phyloP scores from a whole-genome alignment of 1,140 invertebrate genomes.

The Brachionus rubens region DNA sequence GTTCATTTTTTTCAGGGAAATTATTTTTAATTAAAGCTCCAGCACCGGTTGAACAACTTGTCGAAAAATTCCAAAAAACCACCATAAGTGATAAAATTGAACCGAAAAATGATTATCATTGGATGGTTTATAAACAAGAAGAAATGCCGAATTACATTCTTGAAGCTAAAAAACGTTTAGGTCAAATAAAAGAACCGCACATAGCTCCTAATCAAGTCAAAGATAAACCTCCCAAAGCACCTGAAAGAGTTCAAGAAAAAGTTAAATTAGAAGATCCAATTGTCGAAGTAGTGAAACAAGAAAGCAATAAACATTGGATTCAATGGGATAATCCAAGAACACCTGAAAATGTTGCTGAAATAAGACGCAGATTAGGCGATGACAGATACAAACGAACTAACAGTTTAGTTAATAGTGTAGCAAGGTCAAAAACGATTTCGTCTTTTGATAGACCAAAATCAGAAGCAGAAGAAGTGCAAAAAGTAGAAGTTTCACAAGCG shows the following conservation, averaged over 20 bases:
- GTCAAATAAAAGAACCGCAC: conserved; percentile 10
- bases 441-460: not conserved
- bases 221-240: not conserved
- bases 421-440: not conserved
- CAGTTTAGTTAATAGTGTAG: not conserved
- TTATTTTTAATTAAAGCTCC: not conserved
- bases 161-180: conserved; percentile 33
- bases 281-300: not conserved
- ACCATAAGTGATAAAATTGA: not conserved
- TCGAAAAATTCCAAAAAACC: not conserved
- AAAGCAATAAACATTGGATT: conserved; percentile 13
- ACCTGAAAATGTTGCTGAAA: conserved; percentile 23
- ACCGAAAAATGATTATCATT: conserved; percentile 26
- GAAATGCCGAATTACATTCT: conserved; percentile 29
- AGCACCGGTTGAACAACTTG: not conserved
- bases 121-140: conserved; percentile 19
- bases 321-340: conserved; percentile 41
- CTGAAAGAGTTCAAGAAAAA: not conserved
- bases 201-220: not conserved
- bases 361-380: conserved; percentile 31
- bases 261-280: not conserved
- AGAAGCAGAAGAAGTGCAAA: not conserved
- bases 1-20: too few species aligned
- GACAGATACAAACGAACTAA: conserved; percentile 25
- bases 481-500: not conserved